A percentile compares a stretch with the other conserved stretches of the same genome.
Conservation (phyloP, 2,888 invertebrate genomes). For the Acleris sparsana region DNA sequence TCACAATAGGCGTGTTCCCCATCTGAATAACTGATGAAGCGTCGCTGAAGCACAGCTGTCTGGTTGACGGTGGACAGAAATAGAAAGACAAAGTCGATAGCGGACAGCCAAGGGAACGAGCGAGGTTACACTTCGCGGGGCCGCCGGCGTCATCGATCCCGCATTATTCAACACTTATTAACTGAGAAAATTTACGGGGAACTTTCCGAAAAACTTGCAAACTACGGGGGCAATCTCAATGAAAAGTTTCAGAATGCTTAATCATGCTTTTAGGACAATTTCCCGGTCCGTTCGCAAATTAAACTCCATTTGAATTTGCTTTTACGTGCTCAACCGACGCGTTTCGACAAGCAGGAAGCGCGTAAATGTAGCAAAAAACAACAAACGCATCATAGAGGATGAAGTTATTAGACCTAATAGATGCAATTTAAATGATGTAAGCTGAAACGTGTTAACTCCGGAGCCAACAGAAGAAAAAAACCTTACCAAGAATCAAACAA, state of each 20-base stretch:
- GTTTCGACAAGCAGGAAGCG: constrained; percentile 23
- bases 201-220: constrained; percentile 24
- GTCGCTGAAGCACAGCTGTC: constrained; percentile 57
- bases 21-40: constrained; percentile 61
- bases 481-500: no score
- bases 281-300: constrained; percentile 17
- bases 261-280: constrained; percentile 8
- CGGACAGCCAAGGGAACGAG: constrained; percentile 42
- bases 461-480: neutral
- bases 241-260: constrained; percentile 22
- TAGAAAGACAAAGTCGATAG: constrained; percentile 64
- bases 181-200: constrained; percentile 20
- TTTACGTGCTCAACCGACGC: constrained; percentile 24
- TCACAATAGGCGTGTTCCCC: constrained; percentile 48
- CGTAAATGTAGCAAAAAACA: constrained; percentile 27
- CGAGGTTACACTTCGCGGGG: constrained; percentile 23
- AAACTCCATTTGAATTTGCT: constrained; percentile 21
- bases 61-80: constrained; percentile 52
- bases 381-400: constrained; percentile 33
- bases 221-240: constrained; percentile 12
- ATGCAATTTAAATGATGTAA: constrained; percentile 17
- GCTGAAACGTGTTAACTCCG: neutral
- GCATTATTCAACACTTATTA: constrained; percentile 35
- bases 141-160: constrained; percentile 20
- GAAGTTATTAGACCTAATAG: constrained; percentile 29